Evolutionary conservation across 2,113 vertebrate species (phyloP).

Genomic region (Engraulis encrasicolus): DNA sequence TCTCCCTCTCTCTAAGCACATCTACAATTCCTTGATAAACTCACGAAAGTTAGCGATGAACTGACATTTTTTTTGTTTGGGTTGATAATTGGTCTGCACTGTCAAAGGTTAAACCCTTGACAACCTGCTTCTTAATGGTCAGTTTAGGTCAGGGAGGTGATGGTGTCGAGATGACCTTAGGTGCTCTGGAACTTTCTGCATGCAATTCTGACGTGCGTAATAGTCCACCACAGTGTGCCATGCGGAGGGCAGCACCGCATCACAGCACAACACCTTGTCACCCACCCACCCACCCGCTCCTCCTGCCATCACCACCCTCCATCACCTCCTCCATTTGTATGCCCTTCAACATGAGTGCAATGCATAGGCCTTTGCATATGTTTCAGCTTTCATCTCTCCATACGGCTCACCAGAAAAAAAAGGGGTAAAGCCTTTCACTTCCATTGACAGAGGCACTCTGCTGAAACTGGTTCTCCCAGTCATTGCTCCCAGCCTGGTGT

Average conservation of each 20-base stretch:
- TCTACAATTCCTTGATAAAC: not conserved
- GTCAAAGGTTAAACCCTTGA: not conserved
- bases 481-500: conserved; percentile 44
- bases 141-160: not conserved
- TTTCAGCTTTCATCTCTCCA: conserved; percentile 24
- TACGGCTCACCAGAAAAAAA: not conserved
- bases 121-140: not conserved
- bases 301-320: not conserved
- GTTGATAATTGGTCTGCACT: not conserved
- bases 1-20: too few species aligned
- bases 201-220: not conserved
- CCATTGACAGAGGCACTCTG: conserved; percentile 47
- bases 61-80: not conserved
- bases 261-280: not conserved
- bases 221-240: not conserved
- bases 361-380: conserved; percentile 21
- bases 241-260: not conserved
- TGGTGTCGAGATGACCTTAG: not conserved
- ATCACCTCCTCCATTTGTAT: conserved; percentile 4
- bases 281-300: not conserved
- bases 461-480: conserved; percentile 51
- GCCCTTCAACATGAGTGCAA: not conserved
- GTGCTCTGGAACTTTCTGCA: not conserved
- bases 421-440: conserved; percentile 27
- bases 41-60: not conserved